A percentile compares a stretch with the other conserved stretches of the same genome.
phyloP scores from a whole-genome alignment of 2,113 vertebrate genomes.

The Himantopus leucocephalus region DNA sequence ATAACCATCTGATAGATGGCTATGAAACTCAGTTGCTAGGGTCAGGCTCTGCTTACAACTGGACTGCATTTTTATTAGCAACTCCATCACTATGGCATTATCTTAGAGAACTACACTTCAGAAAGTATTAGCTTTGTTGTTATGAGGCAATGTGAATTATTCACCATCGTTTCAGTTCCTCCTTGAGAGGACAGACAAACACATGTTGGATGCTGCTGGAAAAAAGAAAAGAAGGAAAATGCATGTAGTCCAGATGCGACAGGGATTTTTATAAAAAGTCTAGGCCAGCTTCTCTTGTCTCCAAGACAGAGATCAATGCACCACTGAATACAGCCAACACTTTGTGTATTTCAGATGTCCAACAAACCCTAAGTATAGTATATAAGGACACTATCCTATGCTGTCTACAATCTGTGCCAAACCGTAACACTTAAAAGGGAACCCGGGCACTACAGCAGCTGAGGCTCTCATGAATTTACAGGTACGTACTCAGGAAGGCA shows the following conservation, averaged over 20 bases:
- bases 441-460: neutral
- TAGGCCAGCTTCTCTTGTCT: neutral
- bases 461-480: neutral
- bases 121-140: neutral
- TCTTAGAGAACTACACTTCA: neutral
- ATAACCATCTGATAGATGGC: neutral
- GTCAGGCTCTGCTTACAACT: neutral
- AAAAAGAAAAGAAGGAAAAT: neutral
- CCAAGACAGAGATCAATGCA: neutral
- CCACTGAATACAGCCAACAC: neutral
- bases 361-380: neutral
- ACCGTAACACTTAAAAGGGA: neutral
- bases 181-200: neutral
- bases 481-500: neutral
- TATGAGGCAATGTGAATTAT: neutral
- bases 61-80: neutral
- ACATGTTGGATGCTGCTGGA: neutral
- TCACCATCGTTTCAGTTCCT: neutral
- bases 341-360: neutral
- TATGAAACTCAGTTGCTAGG: neutral
- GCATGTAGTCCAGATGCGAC: neutral
- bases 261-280: neutral
- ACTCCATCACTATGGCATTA: neutral
- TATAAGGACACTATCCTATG: neutral
- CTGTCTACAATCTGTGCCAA: neutral